Percentiles rank a stretch among this genome's conserved stretches.
Conservation (phyloP, 1,140 invertebrate species). For the Chironomus tepperi region DNA sequence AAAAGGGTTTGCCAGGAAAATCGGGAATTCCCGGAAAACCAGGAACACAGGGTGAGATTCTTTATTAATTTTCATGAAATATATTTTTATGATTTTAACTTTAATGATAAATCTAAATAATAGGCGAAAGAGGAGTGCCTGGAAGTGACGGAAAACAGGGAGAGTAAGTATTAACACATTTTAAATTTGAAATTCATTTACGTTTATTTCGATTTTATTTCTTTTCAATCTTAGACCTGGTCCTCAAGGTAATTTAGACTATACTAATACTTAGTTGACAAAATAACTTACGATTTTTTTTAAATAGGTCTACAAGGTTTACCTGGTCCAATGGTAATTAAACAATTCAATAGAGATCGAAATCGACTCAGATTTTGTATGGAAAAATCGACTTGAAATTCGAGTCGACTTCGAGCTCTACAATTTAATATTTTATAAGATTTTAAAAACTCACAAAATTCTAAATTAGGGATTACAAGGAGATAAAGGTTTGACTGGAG, state of each 20-base stretch:
- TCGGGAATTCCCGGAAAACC: background rate
- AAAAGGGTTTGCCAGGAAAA: background rate
- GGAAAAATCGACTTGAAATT: too few species aligned
- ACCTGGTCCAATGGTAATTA: constrained; percentile 52
- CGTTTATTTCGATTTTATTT: background rate
- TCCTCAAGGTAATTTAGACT: constrained; percentile 41
- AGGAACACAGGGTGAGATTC: constrained; percentile 28
- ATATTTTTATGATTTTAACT: too few species aligned
- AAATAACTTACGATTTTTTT: background rate
- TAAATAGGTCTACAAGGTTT: constrained; percentile 56
- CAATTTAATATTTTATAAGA: too few species aligned
- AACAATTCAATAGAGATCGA: too few species aligned
- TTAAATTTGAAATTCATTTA: too few species aligned
- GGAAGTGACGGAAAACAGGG: constrained; percentile 70
- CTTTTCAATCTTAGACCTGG: constrained; percentile 45
- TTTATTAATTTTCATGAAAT: too few species aligned
- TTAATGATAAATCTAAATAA: too few species aligned
- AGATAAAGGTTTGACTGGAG: constrained; percentile 66
- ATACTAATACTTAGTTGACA: background rate
- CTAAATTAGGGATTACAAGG: constrained; percentile 52
- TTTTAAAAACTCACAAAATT: too few species aligned
- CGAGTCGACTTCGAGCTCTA: too few species aligned
- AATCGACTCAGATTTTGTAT: background rate
- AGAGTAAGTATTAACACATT: constrained; percentile 38
- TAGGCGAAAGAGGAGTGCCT: constrained; percentile 63